phyloP scores from a whole-genome alignment of 2,113 vertebrate genomes.

The Xiphophorus hellerii region DNA sequence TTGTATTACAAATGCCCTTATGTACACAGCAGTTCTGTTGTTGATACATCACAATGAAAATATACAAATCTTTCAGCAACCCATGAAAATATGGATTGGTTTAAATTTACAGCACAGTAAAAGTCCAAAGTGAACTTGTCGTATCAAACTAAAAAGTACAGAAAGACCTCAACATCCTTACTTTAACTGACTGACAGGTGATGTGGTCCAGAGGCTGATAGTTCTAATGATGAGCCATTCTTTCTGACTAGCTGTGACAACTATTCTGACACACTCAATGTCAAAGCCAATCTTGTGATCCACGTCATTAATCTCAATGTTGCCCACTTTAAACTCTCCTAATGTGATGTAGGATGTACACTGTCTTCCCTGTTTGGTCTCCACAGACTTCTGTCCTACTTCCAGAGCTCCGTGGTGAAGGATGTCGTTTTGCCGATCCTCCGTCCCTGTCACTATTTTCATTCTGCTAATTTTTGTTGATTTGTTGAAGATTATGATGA shows the following conservation, averaged over 20 bases:
- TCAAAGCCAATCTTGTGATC: conserved; percentile 94
- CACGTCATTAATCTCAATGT: conserved; percentile 91
- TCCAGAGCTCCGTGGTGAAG: conserved; percentile 93
- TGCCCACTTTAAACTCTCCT: conserved; percentile 94
- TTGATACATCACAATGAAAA: conserved; percentile 43
- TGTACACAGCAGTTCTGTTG: conserved; percentile 30
- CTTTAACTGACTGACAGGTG: conserved; percentile 76
- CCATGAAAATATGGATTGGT: conserved; percentile 69
- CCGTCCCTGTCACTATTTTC: conserved; percentile 93
- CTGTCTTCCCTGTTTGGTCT: conserved; percentile 87
- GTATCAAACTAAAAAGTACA: conserved; percentile 4
- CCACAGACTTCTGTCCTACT: conserved; percentile 88
- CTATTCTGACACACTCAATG: conserved; percentile 92
- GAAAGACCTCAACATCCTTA: conserved; percentile 1
- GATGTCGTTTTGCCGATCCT: conserved; percentile 94
- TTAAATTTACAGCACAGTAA: conserved; percentile 38
- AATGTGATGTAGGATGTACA: conserved; percentile 91
- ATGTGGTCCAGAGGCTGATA: conserved; percentile 95
- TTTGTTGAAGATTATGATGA: conserved; percentile 91
- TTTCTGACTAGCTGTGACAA: conserved; percentile 92
- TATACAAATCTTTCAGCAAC: conserved; percentile 40
- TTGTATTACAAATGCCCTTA: conserved; percentile 46
- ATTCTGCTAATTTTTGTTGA: conserved; percentile 91
- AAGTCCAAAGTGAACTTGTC: conserved; percentile 36
- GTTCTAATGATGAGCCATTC: conserved; percentile 98